Base-by-base conservation (phyloP, 2,797 vertebrate species). In the Acipenser oxyrinchus region DNA sequence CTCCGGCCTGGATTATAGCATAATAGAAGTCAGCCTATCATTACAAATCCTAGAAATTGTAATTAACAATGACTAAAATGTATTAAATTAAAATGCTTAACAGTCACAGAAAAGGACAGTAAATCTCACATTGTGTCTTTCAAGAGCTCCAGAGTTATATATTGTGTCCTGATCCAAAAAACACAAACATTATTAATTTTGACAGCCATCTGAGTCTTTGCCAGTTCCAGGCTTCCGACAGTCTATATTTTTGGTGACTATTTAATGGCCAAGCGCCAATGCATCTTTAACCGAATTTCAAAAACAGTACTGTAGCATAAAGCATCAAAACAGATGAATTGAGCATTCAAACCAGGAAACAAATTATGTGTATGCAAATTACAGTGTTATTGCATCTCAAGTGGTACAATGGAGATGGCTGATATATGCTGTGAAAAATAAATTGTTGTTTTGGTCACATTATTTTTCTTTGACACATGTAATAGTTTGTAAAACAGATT, bases 201-300 rank as follows among this genome's bases (percentile, higher is more conserved):
- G 69, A 71, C 71, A 71, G 69, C 69, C 13, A 37, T 59, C 61
- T 10, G 18, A 15, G 60, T 49, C 67, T 70, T 72, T 66, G 60
- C 60, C 52, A 64, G 18, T 65, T 72, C 68, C 69, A 64, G 64
- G 64, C 52, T 63, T 69, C 70, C 72, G 49, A 49, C 51, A 23
- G 12, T 68, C 60, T 65, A 61, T 51, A 70, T 70, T 61, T 68
- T 66, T 52, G 59, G 55, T 63, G 69, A 71, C 70, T 67, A 67
- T 70, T 69, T 68, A 70, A 75, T 75, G 71, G 72, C 68, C 52
- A 71, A 65, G 51, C 71, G 71, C 68, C 70, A 72, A 23, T 18
- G 66, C 69, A 66, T 73, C 68, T 75, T 71, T 65, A 50, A 62
- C 64, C 69, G 37, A 37, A 5, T 70, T 73, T 74, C 76, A 72